Evolutionary conservation across 2,888 invertebrate species (phyloP).

Genomic region (Agrilus cyanescens): DNA sequence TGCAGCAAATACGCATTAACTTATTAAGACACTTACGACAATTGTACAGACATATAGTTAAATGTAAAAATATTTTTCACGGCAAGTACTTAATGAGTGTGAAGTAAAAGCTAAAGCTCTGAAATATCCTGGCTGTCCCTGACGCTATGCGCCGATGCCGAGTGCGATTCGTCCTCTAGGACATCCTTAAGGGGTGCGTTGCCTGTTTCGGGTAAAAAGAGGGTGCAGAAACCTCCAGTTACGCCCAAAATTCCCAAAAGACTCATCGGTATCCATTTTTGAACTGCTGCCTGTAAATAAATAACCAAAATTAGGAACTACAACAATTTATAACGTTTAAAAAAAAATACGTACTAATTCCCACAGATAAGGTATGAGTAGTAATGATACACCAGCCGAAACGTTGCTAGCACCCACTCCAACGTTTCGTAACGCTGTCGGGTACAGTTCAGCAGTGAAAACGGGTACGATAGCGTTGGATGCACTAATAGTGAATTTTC

Average conservation of each 20-base stretch:
- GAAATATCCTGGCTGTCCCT: no score
- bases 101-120: no score
- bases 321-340: neutral
- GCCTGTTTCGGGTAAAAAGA: slow-evolving; percentile 69
- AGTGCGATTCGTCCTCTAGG: slow-evolving; percentile 19
- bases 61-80: no score
- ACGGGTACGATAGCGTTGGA: slow-evolving; percentile 71
- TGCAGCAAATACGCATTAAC: no score
- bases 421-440: slow-evolving; percentile 66
- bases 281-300: slow-evolving; percentile 47
- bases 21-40: no score
- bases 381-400: slow-evolving; percentile 62
- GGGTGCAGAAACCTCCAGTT: slow-evolving; percentile 57
- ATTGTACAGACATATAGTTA: no score
- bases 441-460: slow-evolving; percentile 68
- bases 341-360: slow-evolving; percentile 46
- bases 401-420: slow-evolving; percentile 67
- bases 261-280: slow-evolving; percentile 57
- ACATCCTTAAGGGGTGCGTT: slow-evolving; percentile 37
- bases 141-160: slow-evolving; percentile 5
- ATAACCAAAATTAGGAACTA: neutral
- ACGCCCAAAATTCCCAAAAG: slow-evolving; percentile 57
- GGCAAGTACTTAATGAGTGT: no score
- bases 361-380: slow-evolving; percentile 68
- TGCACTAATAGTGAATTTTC: slow-evolving; percentile 67